phyloP scores from a whole-genome alignment of 1,140 invertebrate species.

The Nephila pilipes region DNA sequence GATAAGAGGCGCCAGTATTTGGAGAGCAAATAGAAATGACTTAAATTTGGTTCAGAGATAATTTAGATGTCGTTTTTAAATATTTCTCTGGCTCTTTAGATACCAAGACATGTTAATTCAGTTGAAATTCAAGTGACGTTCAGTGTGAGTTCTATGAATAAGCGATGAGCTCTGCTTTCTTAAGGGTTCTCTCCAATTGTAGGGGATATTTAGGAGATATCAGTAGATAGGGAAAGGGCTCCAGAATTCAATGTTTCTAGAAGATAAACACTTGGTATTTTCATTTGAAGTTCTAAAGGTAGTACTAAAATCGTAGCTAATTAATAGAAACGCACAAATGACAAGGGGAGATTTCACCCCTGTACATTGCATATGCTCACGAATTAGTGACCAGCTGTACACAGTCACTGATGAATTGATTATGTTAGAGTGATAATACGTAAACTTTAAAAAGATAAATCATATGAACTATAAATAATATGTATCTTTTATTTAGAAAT shows the following conservation, averaged over 20 bases:
- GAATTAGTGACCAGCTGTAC: too few relatives aligned
- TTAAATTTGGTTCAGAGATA: neutral
- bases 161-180: neutral
- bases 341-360: too few relatives aligned
- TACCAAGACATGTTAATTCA: neutral
- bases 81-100: neutral
- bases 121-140: neutral
- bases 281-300: too few relatives aligned
- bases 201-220: neutral
- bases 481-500: too few relatives aligned
- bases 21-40: conserved; percentile 18
- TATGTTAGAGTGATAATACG: too few relatives aligned
- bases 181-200: neutral
- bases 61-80: conserved; percentile 5
- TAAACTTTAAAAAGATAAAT: too few relatives aligned
- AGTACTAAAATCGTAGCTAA: too few relatives aligned
- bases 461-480: too few relatives aligned
- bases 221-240: neutral
- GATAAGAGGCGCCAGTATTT: neutral
- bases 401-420: too few relatives aligned
- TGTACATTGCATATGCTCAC: too few relatives aligned
- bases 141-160: neutral
- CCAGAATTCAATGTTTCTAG: neutral
- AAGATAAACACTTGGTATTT: neutral
- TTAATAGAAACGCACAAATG: too few relatives aligned